Percentiles rank a stretch among this genome's conserved stretches.
These are phyloP conservation scores for Bovichtus diacanthus DNA, from an alignment of 2,797 vertebrate genomes.

Conservation along the genomic window DNA sequence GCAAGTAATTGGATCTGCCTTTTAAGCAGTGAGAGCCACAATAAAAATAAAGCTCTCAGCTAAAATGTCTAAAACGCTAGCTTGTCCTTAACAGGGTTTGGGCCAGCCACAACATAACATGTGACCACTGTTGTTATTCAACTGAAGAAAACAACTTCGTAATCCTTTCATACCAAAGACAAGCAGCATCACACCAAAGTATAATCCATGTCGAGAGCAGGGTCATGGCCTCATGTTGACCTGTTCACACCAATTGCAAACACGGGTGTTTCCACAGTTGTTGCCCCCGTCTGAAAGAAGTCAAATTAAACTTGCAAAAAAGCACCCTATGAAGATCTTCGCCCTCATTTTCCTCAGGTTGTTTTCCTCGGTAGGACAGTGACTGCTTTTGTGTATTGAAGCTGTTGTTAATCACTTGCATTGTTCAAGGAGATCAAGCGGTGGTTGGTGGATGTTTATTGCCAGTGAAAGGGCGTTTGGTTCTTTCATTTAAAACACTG, in stretches of 20 bases:
- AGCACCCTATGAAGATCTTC: neutral
- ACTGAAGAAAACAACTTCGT: slow-evolving; percentile 17
- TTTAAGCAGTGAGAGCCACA: slow-evolving; percentile 20
- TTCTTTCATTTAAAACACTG: slow-evolving; percentile 56
- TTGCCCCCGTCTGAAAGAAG: slow-evolving; percentile 1
- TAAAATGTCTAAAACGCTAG: too few species aligned
- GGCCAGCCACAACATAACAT: neutral
- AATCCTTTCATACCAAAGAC: slow-evolving; percentile 10
- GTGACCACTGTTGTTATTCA: slow-evolving; percentile 4
- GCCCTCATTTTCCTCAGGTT: slow-evolving; percentile 41
- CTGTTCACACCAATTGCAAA: slow-evolving; percentile 38
- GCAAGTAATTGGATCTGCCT: slow-evolving; percentile 26
- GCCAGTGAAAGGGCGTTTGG: slow-evolving; percentile 67
- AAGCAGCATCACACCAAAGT: neutral
- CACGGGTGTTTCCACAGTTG: slow-evolving; percentile 28
- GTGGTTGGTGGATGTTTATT: slow-evolving; percentile 65
- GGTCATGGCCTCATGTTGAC: slow-evolving; percentile 39
- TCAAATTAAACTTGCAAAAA: slow-evolving; percentile 18
- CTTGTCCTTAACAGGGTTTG: neutral
- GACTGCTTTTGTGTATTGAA: slow-evolving; percentile 64
- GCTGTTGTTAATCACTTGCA: slow-evolving; percentile 71
- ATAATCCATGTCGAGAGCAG: neutral
- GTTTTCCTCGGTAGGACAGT: slow-evolving; percentile 47
- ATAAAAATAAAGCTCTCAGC: slow-evolving; percentile 29
- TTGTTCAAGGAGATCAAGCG: slow-evolving; percentile 74